phyloP scores from a whole-genome alignment of 2,797 vertebrate genomes.

The Halcyon leucocephala region DNA sequence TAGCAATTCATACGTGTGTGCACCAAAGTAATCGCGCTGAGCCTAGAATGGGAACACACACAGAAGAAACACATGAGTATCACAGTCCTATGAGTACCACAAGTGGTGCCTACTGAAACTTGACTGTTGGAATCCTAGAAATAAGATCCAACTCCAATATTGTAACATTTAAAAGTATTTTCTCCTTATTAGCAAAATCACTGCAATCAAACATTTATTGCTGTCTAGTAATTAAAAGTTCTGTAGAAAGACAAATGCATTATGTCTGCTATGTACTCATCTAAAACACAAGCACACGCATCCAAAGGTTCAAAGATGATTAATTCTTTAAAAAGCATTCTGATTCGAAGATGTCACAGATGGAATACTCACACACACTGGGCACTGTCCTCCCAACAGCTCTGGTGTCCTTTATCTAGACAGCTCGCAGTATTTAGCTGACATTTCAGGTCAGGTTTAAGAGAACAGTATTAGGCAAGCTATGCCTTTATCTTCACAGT shows the following conservation, averaged over 20 bases:
- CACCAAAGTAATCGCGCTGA: constrained; percentile 97
- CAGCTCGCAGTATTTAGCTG: background rate
- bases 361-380: background rate
- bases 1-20: constrained; percentile 94
- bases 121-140: background rate
- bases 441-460: background rate
- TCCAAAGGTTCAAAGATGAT: background rate
- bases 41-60: constrained; percentile 80
- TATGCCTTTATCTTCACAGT: background rate
- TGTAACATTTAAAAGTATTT: background rate
- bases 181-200: background rate
- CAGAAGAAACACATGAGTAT: background rate
- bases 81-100: background rate
- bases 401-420: background rate
- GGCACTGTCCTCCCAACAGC: background rate
- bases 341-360: background rate
- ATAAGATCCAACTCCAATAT: background rate
- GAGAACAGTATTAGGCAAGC: background rate
- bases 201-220: background rate
- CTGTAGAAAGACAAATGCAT: background rate
- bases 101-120: background rate
- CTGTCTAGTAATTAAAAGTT: background rate
- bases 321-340: background rate
- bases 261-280: background rate
- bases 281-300: background rate